Evolutionary conservation across 53 echinoderm and acorn worm genomes (phyloP).

Genomic region (Henricia sp.): DNA sequence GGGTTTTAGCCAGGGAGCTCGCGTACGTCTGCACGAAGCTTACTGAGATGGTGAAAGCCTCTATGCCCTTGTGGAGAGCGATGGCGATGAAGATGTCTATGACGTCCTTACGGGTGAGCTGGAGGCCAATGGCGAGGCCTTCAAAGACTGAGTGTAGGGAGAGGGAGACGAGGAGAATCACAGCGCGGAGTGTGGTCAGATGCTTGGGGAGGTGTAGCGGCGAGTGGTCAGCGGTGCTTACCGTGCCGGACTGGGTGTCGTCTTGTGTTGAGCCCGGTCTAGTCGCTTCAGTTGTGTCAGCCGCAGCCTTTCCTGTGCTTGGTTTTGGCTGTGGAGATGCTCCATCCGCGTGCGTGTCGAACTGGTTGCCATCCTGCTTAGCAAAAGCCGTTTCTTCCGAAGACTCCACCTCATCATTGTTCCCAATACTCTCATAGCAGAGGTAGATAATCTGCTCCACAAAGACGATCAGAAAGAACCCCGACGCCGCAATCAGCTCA

Average conservation of each 20-base stretch:
- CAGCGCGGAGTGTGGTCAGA: slow-evolving; percentile 62
- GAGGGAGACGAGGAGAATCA: slow-evolving; percentile 81
- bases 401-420: background rate
- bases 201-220: slow-evolving; percentile 13
- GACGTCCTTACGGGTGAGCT: slow-evolving; percentile 61
- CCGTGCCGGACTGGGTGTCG: background rate
- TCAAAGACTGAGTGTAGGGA: slow-evolving; percentile 91
- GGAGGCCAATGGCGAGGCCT: slow-evolving; percentile 89
- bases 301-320: background rate
- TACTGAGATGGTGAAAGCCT: slow-evolving; percentile 88
- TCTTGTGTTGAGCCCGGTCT: background rate
- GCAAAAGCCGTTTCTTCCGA: slow-evolving; percentile 13
- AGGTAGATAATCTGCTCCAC: slow-evolving; percentile 73
- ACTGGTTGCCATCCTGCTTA: background rate
- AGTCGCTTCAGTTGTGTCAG: slow-evolving; percentile 1
- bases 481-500: slow-evolving; percentile 69
- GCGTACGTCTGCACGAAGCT: slow-evolving; percentile 74
- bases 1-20: slow-evolving; percentile 50
- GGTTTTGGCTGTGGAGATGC: background rate
- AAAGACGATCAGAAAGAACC: slow-evolving; percentile 86
- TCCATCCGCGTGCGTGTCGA: background rate
- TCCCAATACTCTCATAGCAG: slow-evolving; percentile 63
- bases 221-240: background rate
- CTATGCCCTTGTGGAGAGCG: slow-evolving; percentile 88
- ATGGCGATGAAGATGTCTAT: slow-evolving; percentile 88